Evolutionary conservation across 2,113 vertebrate species (phyloP), one percentile per base, ranked within the genome.

Genomic region (Cavia aperea): DNA sequence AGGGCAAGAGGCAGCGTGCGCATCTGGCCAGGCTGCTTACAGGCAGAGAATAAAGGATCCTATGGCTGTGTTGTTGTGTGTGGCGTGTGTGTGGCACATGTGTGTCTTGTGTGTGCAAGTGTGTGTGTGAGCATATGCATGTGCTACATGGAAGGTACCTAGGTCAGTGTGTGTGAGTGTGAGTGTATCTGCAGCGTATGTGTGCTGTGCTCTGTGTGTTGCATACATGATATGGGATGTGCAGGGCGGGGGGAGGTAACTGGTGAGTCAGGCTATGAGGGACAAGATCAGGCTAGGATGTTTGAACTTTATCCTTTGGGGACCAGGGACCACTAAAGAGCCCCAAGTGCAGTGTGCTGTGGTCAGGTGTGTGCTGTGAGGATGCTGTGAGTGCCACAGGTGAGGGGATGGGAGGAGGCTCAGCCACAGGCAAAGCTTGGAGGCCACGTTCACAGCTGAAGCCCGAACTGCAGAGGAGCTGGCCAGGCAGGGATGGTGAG

Each of bases 281-380:
- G 36, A 78, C 7, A 70, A 3, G 56, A 68, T 1, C 65, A 29
- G 62, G 78, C 15, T 51, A 36, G 90, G 66, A 54, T 54, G 75
- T n/a, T 19, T 29, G 51, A 49, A 75, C 7, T 79, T 33, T 4
- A 49, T 70, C 60, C 46, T 31, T 16, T 21, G 46, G 65, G 39
- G 21, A 16, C 6, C 0, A 14, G 56, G 90, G 77, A 63, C 84
- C 88, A 10, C 4, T 0, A 7, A 54, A 33, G 23, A 75, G 36
- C 63, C 43, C 9, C 15, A 51, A 51, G 66, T 11, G 7, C 0
- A 15, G 58, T 15, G 4, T 1, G 43, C 24, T 36, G 8, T 0
- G 1, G 43, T 49, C 24, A 1, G 43, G 6, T 1, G 5, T 13
- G 39, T 26, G 24, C 5, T 7, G 39, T 29, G 31, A 62, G 29